A percentile compares a stretch with the other conserved stretches of the same genome.
Evolutionary conservation across 2,113 vertebrate species (phyloP).

Genomic region (Phrynosoma blainvillii): DNA sequence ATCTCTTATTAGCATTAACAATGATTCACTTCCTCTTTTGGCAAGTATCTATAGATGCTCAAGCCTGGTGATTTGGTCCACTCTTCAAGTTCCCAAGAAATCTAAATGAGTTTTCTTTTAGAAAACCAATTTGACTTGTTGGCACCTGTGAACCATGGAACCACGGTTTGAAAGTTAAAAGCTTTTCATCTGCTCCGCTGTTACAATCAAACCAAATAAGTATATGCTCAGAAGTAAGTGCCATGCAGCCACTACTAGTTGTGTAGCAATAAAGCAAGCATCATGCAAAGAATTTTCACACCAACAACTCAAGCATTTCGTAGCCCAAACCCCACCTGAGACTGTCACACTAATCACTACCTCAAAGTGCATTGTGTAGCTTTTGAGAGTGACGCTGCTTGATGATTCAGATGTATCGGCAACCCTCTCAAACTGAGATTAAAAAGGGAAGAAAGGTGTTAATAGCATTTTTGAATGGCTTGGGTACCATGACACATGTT

Average conservation of each 20-base stretch:
- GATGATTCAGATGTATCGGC: slow-evolving; percentile 86
- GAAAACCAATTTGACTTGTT: not conserved
- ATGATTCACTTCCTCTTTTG: not conserved
- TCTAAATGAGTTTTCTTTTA: not conserved
- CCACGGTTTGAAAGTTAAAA: not conserved
- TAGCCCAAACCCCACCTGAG: slow-evolving; percentile 36
- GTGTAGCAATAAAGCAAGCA: not conserved
- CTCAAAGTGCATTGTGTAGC: slow-evolving; percentile 89
- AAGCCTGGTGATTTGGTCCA: not conserved
- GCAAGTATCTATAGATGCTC: not conserved
- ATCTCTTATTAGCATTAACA: not conserved
- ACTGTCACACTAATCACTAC: slow-evolving; percentile 74
- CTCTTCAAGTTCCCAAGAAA: not conserved
- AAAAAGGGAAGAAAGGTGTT: slow-evolving; percentile 49
- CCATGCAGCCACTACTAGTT: not conserved
- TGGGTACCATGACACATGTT: not conserved
- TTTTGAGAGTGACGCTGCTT: slow-evolving; percentile 92
- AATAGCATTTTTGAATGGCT: slow-evolving; percentile 16
- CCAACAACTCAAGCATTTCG: slow-evolving; percentile 14
- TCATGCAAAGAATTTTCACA: slow-evolving; percentile 25
- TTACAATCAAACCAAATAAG: not conserved
- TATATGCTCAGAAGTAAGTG: not conserved
- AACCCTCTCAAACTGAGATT: slow-evolving; percentile 90
- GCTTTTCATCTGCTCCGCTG: not conserved
- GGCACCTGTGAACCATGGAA: not conserved